A percentile compares a stretch with the other conserved stretches of the same genome.
Evolutionary conservation across 2,113 vertebrate species (phyloP).

Genomic region (Acrocephalus arundinaceus): DNA sequence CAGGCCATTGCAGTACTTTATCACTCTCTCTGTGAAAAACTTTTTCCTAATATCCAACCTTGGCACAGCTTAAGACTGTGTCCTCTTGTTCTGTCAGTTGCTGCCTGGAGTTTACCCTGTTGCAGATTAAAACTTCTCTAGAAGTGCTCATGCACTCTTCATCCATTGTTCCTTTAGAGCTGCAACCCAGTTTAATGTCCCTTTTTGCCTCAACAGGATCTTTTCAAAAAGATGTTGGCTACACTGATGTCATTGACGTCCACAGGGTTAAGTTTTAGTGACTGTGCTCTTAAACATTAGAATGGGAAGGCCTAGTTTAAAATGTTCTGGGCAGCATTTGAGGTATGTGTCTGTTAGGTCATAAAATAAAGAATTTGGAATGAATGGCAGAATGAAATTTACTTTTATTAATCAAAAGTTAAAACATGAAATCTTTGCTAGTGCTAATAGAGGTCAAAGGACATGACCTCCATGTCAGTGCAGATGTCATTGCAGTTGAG

Average conservation of each 20-base stretch:
- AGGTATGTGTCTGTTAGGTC: background rate
- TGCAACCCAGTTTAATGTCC: background rate
- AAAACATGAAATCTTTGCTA: background rate
- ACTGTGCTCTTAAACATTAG: background rate
- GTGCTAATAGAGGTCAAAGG: background rate
- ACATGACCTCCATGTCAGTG: background rate
- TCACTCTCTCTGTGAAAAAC: too few relatives aligned
- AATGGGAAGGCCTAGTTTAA: background rate
- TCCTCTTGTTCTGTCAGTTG: too few relatives aligned
- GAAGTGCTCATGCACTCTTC: background rate
- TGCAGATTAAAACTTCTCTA: background rate
- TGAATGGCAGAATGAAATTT: background rate
- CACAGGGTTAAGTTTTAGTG: background rate
- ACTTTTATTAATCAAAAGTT: background rate
- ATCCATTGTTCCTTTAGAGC: background rate
- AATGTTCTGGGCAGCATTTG: background rate
- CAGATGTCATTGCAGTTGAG: background rate
- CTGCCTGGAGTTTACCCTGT: background rate
- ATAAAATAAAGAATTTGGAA: background rate
- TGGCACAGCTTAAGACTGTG: too few relatives aligned
- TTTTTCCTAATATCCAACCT: too few relatives aligned
- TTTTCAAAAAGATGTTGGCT: background rate
- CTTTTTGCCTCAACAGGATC: background rate
- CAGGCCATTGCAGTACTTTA: too few relatives aligned
- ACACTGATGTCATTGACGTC: accelerated